phyloP scores from a whole-genome alignment of 2,888 invertebrate genomes.

The Cerceris ruficornis region DNA sequence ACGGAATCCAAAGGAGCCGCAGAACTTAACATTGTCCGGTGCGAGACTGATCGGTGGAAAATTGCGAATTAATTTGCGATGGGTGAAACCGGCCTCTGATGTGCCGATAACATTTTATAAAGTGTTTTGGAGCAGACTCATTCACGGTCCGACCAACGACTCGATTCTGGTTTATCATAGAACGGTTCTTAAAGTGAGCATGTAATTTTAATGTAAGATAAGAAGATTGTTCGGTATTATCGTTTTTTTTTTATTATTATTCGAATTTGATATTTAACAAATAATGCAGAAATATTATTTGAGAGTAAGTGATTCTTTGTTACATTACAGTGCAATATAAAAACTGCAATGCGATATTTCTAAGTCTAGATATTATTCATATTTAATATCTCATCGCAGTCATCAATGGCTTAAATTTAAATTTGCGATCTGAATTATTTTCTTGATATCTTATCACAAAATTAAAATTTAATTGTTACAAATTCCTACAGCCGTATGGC shows the following conservation, averaged over 20 bases:
- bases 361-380: too few relatives aligned
- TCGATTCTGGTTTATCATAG: conserved; percentile 83
- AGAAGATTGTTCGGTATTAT: neutral
- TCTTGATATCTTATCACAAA: too few relatives aligned
- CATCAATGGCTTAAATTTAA: too few relatives aligned
- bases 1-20: conserved; percentile 85
- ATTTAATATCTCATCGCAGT: too few relatives aligned
- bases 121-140: conserved; percentile 88
- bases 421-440: too few relatives aligned
- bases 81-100: conserved; percentile 88
- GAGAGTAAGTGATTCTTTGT: neutral
- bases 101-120: conserved; percentile 88
- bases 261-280: neutral
- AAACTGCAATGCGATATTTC: too few relatives aligned
- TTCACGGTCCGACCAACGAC: conserved; percentile 85
- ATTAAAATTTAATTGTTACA: too few relatives aligned
- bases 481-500: too few relatives aligned
- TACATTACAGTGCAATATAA: too few relatives aligned
- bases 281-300: neutral
- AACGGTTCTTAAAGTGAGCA: conserved; percentile 52
- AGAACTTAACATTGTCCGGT: conserved; percentile 83
- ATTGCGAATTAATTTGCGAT: conserved; percentile 85
- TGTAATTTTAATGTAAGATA: neutral
- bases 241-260: neutral
- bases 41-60: conserved; percentile 75